Base-by-base conservation (phyloP, 2,797 vertebrate species). In the Danio albolineatus region DNA sequence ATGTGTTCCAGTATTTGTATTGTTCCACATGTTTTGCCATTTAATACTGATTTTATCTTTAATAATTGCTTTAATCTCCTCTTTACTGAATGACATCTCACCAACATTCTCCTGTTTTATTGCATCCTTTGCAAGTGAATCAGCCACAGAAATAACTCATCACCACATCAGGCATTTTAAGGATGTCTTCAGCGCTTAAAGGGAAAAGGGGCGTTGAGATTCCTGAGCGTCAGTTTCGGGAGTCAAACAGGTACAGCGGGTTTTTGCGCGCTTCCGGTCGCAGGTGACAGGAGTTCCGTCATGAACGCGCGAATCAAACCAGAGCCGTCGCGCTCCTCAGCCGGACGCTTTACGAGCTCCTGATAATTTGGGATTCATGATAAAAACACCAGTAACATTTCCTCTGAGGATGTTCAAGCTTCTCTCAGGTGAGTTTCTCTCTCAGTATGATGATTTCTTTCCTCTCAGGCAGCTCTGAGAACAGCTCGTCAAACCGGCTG, bases 401-500 rank as follows among this genome's bases (percentile, higher is more conserved):
- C 14, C 19, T 28, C 43, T 21, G 7, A 46, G 3, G 39, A 17
- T 9, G 7, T 39, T 14, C 17, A 13, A 0, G 19, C 14, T 8
- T 21, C 61, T 61, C 48, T 54, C 78, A 56, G 77, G 78, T 73
- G 59, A 73, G 69, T 36, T 57, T 69, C 2, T 41, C 13, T 21
- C 69, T 48, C 17, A 14, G 1, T 19, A 43, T 0, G 12, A 5
- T 48, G 76, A 13, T 43, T 49, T 1, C 28, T 19, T 8, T 19
- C n/a, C 5, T n/a, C 17, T 38, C 16, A 0, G 44, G 4, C 3
- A 21, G 54, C 43, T 59, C 49, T 14, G 38, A 41, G 59, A 28
- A 28, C 43, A 72, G 38, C 77, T 79, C 77, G 48, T 51, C 39
- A 17, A 56, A 79, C 77, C 59, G 57, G 77, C 67, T 62, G 21